A percentile compares a stretch with the other conserved stretches of the same genome.
Conservation (phyloP, 2,888 invertebrate species). For the Germaria angustata region DNA sequence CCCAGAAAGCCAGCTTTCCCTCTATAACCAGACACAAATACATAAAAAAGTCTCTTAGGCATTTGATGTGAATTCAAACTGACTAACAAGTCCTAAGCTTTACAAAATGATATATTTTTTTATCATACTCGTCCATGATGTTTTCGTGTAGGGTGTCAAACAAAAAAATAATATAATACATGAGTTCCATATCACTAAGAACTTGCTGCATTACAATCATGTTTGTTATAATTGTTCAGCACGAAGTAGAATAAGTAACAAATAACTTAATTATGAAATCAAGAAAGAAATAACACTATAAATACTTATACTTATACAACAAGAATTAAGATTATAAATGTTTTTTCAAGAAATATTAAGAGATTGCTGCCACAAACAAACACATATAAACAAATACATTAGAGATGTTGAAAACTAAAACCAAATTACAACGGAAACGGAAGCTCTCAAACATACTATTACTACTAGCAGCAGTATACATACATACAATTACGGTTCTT, state of each 20-base stretch:
- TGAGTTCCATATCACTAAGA: background rate
- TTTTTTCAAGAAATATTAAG: conserved; percentile 21
- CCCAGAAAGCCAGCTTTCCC: too few relatives aligned
- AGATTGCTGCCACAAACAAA: background rate
- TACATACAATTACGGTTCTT: background rate
- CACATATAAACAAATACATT: background rate
- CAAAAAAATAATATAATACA: too few relatives aligned
- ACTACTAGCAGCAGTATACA: background rate
- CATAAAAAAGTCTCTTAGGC: too few relatives aligned
- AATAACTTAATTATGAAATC: conserved; percentile 64
- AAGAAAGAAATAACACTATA: background rate
- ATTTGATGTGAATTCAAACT: too few relatives aligned
- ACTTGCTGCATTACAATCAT: background rate
- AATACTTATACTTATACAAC: background rate
- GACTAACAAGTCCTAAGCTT: too few relatives aligned
- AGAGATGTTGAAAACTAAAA: conserved; percentile 1
- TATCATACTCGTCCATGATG: too few relatives aligned
- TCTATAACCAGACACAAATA: too few relatives aligned
- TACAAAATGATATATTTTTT: too few relatives aligned
- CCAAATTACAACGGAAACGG: conserved; percentile 52
- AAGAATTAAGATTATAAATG: background rate
- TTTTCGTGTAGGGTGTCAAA: background rate
- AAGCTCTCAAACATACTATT: conserved; percentile 28
- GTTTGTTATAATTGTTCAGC: conserved; percentile 43
- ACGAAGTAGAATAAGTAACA: conserved; percentile 41